These are phyloP conservation scores for Hypsopygia costalis DNA, from an alignment of 2,888 invertebrate genomes.

Conservation along the genomic window DNA sequence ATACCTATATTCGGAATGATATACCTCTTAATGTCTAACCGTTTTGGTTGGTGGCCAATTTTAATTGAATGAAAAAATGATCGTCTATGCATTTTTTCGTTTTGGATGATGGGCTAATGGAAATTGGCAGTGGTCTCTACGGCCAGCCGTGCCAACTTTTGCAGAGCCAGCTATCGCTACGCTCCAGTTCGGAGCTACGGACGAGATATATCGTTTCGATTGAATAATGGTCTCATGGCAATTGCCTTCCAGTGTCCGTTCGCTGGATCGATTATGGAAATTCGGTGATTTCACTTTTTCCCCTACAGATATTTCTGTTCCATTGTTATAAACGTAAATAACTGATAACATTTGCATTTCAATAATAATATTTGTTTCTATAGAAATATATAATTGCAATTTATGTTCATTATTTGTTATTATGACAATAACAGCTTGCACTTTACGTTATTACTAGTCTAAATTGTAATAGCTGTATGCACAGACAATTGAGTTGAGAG, in stretches of 20 bases:
- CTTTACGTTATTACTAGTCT: no score
- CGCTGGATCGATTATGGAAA: slow-evolving; percentile 54
- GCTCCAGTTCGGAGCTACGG: slow-evolving; percentile 64
- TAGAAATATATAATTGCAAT: no score
- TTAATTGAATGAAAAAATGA: slow-evolving; percentile 80
- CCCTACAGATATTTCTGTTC: slow-evolving; percentile 9
- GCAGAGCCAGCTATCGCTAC: slow-evolving; percentile 74
- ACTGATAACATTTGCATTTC: no score
- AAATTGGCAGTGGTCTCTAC: slow-evolving; percentile 77
- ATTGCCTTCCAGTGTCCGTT: slow-evolving; percentile 55
- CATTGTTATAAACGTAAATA: slow-evolving; percentile 7
- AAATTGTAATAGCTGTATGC: no score
- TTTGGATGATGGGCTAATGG: slow-evolving; percentile 80
- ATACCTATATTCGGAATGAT: not conserved
- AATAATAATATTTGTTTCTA: no score
- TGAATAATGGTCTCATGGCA: slow-evolving; percentile 74
- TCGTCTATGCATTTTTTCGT: slow-evolving; percentile 79
- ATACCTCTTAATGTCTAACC: slow-evolving; percentile 34
- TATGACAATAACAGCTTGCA: no score
- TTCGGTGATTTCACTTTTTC: slow-evolving; percentile 26
- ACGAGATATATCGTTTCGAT: slow-evolving; percentile 74
- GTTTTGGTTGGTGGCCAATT: slow-evolving; percentile 72
- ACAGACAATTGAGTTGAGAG: no score
- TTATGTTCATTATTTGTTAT: no score
- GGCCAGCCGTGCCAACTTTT: slow-evolving; percentile 75